Evolutionary conservation across 2,113 vertebrate species (phyloP), one percentile per base, ranked within the genome.

Genomic region (Ovibos moschatus): DNA sequence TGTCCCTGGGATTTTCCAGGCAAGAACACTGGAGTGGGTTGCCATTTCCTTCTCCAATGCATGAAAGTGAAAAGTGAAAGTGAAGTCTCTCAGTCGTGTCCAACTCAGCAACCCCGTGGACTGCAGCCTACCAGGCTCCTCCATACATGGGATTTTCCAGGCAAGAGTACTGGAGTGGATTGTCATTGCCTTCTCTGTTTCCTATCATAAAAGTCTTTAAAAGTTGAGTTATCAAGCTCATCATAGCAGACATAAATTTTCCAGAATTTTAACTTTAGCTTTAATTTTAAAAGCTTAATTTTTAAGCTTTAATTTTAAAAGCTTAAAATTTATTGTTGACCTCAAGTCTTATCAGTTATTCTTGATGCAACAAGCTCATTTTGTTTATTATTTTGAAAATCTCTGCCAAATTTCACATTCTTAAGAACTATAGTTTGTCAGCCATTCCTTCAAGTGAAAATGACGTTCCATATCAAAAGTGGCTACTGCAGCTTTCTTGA

Each of bases 351-450:
- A 43, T 81, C 25, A 47, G 16, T 58, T 88, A 64, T 64, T 78
- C 47, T 60, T 27, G 19, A 45, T 45, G 85, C 14, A 23, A 55
- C 10, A 81, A 43, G 12, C 2, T 50, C 25, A 25, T 71, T 89
- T 71, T 74, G 23, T 50, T 89, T 28, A 43, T 90, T 95, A 84
- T 76, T 90, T 33, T 84, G 78, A 84, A 57, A 76, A 51, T 74
- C 13, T 23, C 19, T 60, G 6, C 11, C 4, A 40, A 33, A 76
- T 76, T 40, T 84, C 51, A 50, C 36, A 89, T 53, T 74, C 51
- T 83, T 12, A 47, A 74, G 47, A 71, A 47, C 51, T 33, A 40
- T 40, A 33, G 17, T 74, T 83, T 55, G 28, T 43, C 74, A 74
- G 17, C 40, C n/a, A 84, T 27, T 40, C 55, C 50, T 84, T 84